Percentiles rank a stretch among this genome's conserved stretches.
phyloP scores from a whole-genome alignment of 2,797 vertebrate genomes.

The Rhadinocentrus ornatus region DNA sequence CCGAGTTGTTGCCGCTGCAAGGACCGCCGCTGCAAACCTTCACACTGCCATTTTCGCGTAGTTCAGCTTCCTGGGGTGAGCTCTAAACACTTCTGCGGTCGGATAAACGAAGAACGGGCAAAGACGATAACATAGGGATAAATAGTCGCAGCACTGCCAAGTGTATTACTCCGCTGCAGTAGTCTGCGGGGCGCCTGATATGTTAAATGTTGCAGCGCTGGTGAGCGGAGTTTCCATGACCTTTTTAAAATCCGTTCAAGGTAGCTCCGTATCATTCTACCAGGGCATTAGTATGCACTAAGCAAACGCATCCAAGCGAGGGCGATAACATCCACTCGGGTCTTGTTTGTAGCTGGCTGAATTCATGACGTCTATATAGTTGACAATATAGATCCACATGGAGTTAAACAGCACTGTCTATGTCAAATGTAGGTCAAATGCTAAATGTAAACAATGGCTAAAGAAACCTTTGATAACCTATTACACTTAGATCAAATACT shows the following conservation, averaged over 20 bases:
- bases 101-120: fast-evolving
- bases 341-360: slow-evolving; percentile 32
- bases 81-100: fast-evolving
- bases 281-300: background rate
- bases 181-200: slow-evolving; percentile 4
- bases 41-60: slow-evolving; percentile 78
- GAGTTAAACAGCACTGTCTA: background rate
- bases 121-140: fast-evolving
- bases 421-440: slow-evolving; percentile 57
- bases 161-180: slow-evolving; percentile 63
- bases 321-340: background rate
- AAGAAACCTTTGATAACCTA: background rate
- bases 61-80: background rate
- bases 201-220: fast-evolving
- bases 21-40: slow-evolving; percentile 73
- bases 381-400: slow-evolving; percentile 31
- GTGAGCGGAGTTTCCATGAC: background rate
- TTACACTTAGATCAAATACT: background rate
- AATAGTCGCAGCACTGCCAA: slow-evolving; percentile 36
- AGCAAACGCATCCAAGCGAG: background rate
- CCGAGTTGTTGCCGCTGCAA: slow-evolving; percentile 81
- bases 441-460: slow-evolving; percentile 57
- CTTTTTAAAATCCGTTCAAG: background rate
- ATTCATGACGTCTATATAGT: too few species aligned
- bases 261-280: background rate